Percentiles rank a stretch among this genome's conserved stretches.
Conservation (phyloP, 2,797 vertebrate genomes). For the Enteromius radiatus region DNA sequence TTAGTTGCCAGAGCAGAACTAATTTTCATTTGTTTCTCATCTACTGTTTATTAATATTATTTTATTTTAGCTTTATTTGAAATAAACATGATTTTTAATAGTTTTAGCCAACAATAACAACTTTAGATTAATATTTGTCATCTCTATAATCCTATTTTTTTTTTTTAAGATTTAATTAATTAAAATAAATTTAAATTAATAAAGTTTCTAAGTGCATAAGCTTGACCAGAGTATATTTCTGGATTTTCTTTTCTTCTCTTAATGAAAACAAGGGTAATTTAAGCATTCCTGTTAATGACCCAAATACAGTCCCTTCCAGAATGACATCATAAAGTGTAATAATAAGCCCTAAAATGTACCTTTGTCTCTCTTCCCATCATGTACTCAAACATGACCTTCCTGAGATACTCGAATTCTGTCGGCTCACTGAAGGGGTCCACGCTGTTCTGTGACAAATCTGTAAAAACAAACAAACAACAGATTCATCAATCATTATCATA, state of each 20-base stretch:
- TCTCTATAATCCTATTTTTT: not conserved
- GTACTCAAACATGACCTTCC: constrained; percentile 97
- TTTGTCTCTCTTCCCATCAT: constrained; percentile 99
- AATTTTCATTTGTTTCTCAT: not conserved
- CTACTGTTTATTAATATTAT: not conserved
- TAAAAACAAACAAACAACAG: constrained; percentile 50
- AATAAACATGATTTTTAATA: not conserved
- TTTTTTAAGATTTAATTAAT: not conserved
- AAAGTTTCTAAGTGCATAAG: not conserved
- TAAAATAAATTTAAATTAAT: not conserved
- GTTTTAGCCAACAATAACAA: not conserved
- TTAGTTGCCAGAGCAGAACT: not conserved
- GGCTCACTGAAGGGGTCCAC: constrained; percentile 83
- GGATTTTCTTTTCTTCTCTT: not conserved
- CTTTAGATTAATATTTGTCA: not conserved
- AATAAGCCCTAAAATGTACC: constrained; percentile 73
- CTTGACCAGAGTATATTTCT: not conserved
- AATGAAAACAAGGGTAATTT: not conserved
- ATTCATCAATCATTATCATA: constrained; percentile 10
- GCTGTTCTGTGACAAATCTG: constrained; percentile 81
- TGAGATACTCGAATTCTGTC: constrained; percentile 95
- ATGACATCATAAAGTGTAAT: not conserved
- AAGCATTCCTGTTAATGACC: not conserved
- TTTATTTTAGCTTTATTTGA: not conserved
- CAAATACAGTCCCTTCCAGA: not conserved